phyloP scores from a whole-genome alignment of 2,888 invertebrate genomes.

The Opisthograptis luteolata region DNA sequence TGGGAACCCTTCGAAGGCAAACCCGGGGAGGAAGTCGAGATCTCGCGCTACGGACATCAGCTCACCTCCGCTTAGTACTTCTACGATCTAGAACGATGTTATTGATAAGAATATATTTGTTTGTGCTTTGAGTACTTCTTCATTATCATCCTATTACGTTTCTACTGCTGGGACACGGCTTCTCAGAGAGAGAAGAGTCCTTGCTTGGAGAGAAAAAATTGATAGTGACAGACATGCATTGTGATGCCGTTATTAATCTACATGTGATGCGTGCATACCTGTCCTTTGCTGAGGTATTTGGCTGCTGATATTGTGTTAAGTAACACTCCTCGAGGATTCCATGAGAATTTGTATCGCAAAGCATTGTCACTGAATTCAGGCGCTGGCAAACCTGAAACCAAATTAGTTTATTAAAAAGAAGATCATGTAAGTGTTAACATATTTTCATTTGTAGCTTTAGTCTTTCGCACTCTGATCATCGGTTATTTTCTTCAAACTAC shows the following conservation, averaged over 20 bases:
- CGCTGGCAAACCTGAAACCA: conserved; percentile 91
- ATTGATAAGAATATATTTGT: too few relatives aligned
- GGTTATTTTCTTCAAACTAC: too few relatives aligned
- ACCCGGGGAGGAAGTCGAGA: conserved; percentile 97
- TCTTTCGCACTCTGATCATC: too few relatives aligned
- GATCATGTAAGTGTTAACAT: too few relatives aligned
- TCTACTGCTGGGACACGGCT: too few relatives aligned
- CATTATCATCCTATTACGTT: too few relatives aligned
- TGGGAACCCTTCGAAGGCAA: conserved; percentile 97
- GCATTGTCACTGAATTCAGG: conserved; percentile 98
- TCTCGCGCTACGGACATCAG: conserved; percentile 92
- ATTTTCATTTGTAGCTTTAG: too few relatives aligned
- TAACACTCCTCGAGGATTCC: conserved; percentile 97
- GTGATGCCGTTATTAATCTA: not conserved
- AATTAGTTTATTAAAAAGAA: too few relatives aligned
- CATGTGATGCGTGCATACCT: conserved; percentile 75
- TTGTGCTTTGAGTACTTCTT: too few relatives aligned
- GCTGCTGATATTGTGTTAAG: conserved; percentile 95
- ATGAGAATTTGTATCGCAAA: conserved; percentile 96
- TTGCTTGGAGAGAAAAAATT: too few relatives aligned
- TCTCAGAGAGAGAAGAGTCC: too few relatives aligned
- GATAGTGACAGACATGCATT: too few relatives aligned
- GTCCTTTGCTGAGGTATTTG: conserved; percentile 92
- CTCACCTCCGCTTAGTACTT: conserved; percentile 94
- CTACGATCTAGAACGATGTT: conserved; percentile 86